Evolutionary conservation across 2,797 vertebrate genomes (phyloP).

Genomic region (Sebastolobus alascanus): DNA sequence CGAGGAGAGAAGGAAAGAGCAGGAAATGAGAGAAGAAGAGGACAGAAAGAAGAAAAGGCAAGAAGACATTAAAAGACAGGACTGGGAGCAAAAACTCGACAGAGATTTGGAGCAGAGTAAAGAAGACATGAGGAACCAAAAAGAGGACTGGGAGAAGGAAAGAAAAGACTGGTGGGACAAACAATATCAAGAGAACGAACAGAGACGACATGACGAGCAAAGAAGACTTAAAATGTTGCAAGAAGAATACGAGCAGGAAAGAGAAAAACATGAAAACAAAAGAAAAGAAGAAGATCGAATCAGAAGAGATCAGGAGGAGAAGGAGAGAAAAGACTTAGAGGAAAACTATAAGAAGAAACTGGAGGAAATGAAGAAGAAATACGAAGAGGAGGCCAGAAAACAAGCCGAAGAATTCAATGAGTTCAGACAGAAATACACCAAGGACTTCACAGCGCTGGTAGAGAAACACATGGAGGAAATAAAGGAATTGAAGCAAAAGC

Average conservation of each 20-base stretch:
- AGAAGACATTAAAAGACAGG: background rate
- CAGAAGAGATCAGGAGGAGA: background rate
- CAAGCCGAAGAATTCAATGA: constrained; percentile 9
- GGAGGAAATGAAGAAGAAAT: background rate
- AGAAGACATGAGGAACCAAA: background rate
- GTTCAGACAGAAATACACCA: background rate
- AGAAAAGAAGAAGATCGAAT: background rate
- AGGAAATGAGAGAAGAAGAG: background rate
- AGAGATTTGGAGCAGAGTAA: background rate
- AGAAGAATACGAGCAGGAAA: background rate
- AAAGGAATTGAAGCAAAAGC: background rate
- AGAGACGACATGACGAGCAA: background rate
- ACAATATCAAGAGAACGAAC: background rate
- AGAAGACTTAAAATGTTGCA: background rate
- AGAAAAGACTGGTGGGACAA: background rate
- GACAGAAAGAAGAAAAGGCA: background rate
- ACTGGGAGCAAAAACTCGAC: background rate
- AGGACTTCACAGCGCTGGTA: background rate
- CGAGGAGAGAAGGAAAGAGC: background rate
- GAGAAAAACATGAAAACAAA: background rate
- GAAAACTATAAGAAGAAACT: background rate
- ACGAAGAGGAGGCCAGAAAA: background rate
- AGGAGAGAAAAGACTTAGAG: background rate
- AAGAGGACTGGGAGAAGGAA: constrained; percentile 21
- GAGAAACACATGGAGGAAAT: constrained; percentile 3